These are phyloP conservation scores for Caretta caretta DNA, from an alignment of 2,113 vertebrate genomes.

Conservation along the genomic window DNA sequence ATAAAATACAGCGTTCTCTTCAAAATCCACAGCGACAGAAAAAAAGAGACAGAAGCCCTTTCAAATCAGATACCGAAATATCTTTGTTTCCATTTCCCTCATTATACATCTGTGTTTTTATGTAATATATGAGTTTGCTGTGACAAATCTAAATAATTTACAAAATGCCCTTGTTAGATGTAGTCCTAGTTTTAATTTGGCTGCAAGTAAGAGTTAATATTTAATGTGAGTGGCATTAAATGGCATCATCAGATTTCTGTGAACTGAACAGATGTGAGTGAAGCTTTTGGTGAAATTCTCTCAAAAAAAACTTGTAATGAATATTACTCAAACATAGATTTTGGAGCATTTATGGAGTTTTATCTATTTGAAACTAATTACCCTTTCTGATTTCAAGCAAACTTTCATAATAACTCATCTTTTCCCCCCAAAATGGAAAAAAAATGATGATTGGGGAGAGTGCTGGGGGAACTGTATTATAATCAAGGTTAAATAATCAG, in stretches of 20 bases:
- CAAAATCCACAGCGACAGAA: neutral
- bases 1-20: neutral
- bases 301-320: rapidly evolving
- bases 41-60: neutral
- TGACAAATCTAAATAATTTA: neutral
- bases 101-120: neutral
- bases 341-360: neutral
- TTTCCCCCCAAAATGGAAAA: neutral
- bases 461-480: rapidly evolving
- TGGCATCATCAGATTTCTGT: neutral
- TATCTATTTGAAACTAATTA: neutral
- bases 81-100: neutral
- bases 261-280: neutral
- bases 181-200: neutral
- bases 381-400: neutral
- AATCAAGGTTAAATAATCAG: neutral
- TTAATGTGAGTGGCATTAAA: neutral
- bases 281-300: neutral
- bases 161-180: neutral
- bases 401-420: neutral
- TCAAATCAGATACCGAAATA: neutral
- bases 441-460: neutral
- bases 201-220: neutral
- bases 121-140: neutral
- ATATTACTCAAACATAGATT: neutral